A percentile compares a stretch with the other conserved stretches of the same genome.
phyloP scores from a whole-genome alignment of 2,797 vertebrate species.

The Toxotes lorentzi region DNA sequence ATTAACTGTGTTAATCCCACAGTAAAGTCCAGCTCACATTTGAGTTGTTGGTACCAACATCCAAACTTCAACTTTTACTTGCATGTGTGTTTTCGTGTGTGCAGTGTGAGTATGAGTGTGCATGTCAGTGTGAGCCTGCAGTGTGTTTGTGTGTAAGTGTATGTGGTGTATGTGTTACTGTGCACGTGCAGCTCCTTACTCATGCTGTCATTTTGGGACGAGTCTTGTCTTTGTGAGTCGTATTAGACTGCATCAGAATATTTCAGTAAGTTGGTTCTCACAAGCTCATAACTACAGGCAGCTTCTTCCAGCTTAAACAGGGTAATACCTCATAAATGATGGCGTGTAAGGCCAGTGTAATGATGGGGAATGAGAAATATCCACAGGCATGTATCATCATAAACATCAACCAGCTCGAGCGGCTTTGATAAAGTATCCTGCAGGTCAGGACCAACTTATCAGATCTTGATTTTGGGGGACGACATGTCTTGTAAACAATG shows the following conservation, averaged over 20 bases:
- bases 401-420: slow-evolving; percentile 65
- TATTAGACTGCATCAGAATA: slow-evolving; percentile 1
- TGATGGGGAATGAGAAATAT: slow-evolving; percentile 72
- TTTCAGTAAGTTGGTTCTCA: slow-evolving; percentile 10
- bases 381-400: slow-evolving; percentile 75
- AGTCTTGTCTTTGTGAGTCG: not conserved
- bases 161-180: slow-evolving; percentile 12
- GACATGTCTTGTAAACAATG: slow-evolving; percentile 70
- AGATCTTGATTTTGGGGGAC: slow-evolving; percentile 68
- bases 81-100: not conserved
- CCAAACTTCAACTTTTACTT: too few relatives aligned
- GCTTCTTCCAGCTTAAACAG: slow-evolving; percentile 37
- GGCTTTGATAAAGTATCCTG: slow-evolving; percentile 68
- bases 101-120: too few relatives aligned
- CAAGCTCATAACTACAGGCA: slow-evolving; percentile 26
- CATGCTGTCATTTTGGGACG: not conserved
- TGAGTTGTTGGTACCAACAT: not conserved
- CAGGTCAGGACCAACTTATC: slow-evolving; percentile 70
- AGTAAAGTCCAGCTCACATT: too few relatives aligned
- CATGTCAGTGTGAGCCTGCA: too few relatives aligned
- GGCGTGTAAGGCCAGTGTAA: slow-evolving; percentile 57
- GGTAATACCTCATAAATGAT: slow-evolving; percentile 64
- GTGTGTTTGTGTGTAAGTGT: not conserved
- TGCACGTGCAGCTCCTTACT: not conserved
- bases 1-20: too few relatives aligned